Base-by-base conservation (phyloP, 1,140 invertebrate species). In the Bombus sylvicola region DNA sequence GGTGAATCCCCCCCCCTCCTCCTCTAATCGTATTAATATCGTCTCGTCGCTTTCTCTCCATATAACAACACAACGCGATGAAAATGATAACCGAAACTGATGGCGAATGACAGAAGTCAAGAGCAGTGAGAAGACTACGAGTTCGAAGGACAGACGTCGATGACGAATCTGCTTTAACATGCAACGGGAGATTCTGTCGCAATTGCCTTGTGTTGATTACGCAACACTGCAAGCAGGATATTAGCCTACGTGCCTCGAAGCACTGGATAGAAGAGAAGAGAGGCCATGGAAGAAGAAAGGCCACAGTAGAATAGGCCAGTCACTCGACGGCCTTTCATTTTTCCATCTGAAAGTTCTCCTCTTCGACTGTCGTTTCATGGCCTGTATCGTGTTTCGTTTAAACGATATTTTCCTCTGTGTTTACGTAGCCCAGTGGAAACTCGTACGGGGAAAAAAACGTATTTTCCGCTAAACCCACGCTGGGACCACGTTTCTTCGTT, bases 171-270 rank as follows among this genome's bases (percentile, higher is more conserved):
- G 39, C 18, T 78, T 66, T 34, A 41, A 78, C 31, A 66, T 66
- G 39, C 76, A 43, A 64, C 59, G 18, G 39, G n/a, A 34, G 62
- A 66, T 43, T 78, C 76, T 78, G 76, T 78, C 39, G 76, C n/a
- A 64, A 78, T 39, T 31, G 4, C 1, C n/a, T 78, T 43, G 41
- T 47, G 62, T 66, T 43, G 66, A 64, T 47, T 62, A 25, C 62
- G 77, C 62, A 68, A 47, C 12, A 9, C 28, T 34, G 76, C 37
- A 43, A n/a, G 25, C 18, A 10, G 77, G 34, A 68, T 53, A 80
- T 80, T 68, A 68, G 77, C 77, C 77, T 80, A 69, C 41, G 77
- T 53, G 62, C 43, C n/a, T 37, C 1, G 34, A 34, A 37, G 34
- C 34, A 4, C 31, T 25, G 25, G 25, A 22, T 3, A 37, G 64